Evolutionary conservation across 2,797 vertebrate genomes (phyloP).

Genomic region (Etheostoma nigrum): DNA sequence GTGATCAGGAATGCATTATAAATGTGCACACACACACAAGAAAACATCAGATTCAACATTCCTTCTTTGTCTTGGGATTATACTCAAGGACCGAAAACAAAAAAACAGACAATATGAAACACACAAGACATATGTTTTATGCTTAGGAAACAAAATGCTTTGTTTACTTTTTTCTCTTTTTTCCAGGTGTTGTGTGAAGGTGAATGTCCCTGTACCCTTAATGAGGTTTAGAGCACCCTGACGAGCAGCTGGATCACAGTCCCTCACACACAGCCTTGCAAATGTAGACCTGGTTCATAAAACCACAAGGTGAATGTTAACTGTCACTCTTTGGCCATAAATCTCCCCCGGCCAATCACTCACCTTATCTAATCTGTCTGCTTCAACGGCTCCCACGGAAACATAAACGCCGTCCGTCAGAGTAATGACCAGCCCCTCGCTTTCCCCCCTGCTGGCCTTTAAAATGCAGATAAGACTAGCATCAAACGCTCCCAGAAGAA

Average conservation of each 20-base stretch:
- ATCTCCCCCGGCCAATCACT: slow-evolving; percentile 77
- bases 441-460: slow-evolving; percentile 67
- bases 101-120: slow-evolving; percentile 27
- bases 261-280: slow-evolving; percentile 45
- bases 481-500: slow-evolving; percentile 67
- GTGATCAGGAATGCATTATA: slow-evolving; percentile 38
- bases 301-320: slow-evolving; percentile 83
- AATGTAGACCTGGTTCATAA: slow-evolving; percentile 66
- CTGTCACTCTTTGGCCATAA: slow-evolving; percentile 73
- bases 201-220: slow-evolving; percentile 43
- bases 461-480: slow-evolving; percentile 77
- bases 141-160: slow-evolving; percentile 11
- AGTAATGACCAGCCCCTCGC: slow-evolving; percentile 72
- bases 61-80: not conserved
- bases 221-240: slow-evolving; percentile 53
- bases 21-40: slow-evolving; percentile 8
- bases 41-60: slow-evolving; percentile 31
- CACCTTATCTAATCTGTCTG: slow-evolving; percentile 84
- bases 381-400: slow-evolving; percentile 77
- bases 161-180: slow-evolving; percentile 24
- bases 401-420: slow-evolving; percentile 84
- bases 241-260: slow-evolving; percentile 43
- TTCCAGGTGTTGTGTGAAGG: slow-evolving; percentile 59
- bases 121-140: slow-evolving; percentile 53
- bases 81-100: slow-evolving; percentile 39